These are phyloP conservation scores for Calephelis virginiensis DNA, from an alignment of 1,140 invertebrate species.

Conservation along the genomic window DNA sequence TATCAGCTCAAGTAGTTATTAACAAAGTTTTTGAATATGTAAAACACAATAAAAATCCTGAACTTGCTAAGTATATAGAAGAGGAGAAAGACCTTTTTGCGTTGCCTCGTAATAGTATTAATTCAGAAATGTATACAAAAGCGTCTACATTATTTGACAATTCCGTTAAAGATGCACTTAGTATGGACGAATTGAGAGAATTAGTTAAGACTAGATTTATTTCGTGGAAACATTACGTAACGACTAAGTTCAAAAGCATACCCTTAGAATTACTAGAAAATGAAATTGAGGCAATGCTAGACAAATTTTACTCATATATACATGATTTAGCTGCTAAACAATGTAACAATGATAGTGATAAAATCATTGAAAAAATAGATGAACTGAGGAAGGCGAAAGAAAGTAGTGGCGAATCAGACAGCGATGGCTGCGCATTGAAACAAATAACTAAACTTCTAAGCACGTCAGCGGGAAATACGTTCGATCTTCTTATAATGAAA, in stretches of 20 bases:
- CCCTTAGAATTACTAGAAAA: slow-evolving; percentile 58
- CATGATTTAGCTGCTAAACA: slow-evolving; percentile 59
- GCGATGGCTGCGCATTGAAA: slow-evolving; percentile 45
- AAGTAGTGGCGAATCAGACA: slow-evolving; percentile 35
- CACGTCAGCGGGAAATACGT: slow-evolving; percentile 51
- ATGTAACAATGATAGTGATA: slow-evolving; percentile 46
- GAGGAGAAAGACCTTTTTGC: slow-evolving; percentile 46
- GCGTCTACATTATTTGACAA: slow-evolving; percentile 59
- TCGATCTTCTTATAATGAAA: slow-evolving; percentile 65
- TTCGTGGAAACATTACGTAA: slow-evolving; percentile 61
- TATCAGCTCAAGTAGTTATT: slow-evolving; percentile 62
- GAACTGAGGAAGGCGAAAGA: slow-evolving; percentile 43
- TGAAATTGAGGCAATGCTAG: slow-evolving; percentile 58
- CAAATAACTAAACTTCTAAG: slow-evolving; percentile 56
- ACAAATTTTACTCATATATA: slow-evolving; percentile 64
- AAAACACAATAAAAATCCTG: slow-evolving; percentile 57
- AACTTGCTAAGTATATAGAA: slow-evolving; percentile 53
- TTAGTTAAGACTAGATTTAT: slow-evolving; percentile 54
- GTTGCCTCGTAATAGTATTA: slow-evolving; percentile 47
- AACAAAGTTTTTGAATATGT: slow-evolving; percentile 67
- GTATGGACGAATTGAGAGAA: slow-evolving; percentile 59
- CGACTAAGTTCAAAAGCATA: slow-evolving; percentile 59
- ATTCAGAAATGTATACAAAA: slow-evolving; percentile 54
- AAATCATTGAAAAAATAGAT: slow-evolving; percentile 54
- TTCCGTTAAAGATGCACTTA: slow-evolving; percentile 61